phyloP scores from a whole-genome alignment of 2,797 vertebrate species.

The Tokudaia tokunoshimensis region DNA sequence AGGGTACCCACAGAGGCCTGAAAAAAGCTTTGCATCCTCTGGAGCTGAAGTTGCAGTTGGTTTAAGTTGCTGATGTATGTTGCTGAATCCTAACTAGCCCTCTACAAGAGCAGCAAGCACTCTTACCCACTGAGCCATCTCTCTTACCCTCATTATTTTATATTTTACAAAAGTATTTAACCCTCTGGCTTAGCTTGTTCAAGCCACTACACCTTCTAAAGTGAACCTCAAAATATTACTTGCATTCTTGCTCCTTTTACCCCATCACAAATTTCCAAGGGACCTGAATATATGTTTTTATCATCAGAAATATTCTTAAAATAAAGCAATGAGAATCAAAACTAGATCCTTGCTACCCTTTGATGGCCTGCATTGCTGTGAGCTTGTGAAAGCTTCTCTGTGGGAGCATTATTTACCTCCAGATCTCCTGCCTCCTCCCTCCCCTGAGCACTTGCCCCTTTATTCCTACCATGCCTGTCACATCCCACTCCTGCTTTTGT shows the following conservation, averaged over 20 bases:
- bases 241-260: background rate
- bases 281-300: background rate
- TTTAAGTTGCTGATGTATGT: background rate
- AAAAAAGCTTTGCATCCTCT: background rate
- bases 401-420: background rate
- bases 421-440: background rate
- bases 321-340: background rate
- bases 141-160: background rate
- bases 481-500: background rate
- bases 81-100: background rate
- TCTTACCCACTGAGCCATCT: background rate
- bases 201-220: background rate
- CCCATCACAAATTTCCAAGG: background rate
- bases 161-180: background rate
- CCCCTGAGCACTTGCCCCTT: background rate
- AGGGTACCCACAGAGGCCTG: too few relatives aligned
- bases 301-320: background rate
- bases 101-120: background rate
- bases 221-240: background rate
- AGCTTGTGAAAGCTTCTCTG: background rate
- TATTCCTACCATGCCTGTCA: background rate
- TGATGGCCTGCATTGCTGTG: background rate
- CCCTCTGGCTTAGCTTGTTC: background rate
- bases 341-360: background rate
- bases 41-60: background rate